Conservation (phyloP, 2,797 vertebrate species). For the Jordanella pulchra region DNA sequence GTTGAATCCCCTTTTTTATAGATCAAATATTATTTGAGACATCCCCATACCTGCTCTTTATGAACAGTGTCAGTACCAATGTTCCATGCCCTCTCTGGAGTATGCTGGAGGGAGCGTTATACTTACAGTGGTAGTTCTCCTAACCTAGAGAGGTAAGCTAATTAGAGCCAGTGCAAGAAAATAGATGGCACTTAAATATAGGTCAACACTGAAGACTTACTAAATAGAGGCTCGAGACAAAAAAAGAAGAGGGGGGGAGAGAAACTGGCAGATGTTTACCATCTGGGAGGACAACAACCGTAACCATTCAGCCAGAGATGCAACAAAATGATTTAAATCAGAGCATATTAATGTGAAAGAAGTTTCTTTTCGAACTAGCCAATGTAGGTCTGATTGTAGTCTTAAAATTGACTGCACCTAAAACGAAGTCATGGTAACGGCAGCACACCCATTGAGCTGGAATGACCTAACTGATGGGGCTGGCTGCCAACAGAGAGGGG, state of each 20-base stretch:
- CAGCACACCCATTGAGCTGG: constrained; percentile 40
- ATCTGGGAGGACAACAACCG: not conserved
- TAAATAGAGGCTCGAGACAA: not conserved
- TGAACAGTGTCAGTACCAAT: not conserved
- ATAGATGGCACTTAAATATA: not conserved
- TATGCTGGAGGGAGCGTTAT: not conserved
- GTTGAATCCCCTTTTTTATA: not conserved
- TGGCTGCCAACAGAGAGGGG: constrained; percentile 48
- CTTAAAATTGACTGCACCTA: constrained; percentile 48
- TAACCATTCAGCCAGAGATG: not conserved
- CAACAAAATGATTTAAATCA: not conserved
- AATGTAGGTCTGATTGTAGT: constrained; percentile 55
- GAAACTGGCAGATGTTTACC: not conserved
- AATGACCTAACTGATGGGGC: constrained; percentile 63
- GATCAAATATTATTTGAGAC: not conserved
- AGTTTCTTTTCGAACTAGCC: constrained; percentile 33
- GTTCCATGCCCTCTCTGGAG: not conserved
- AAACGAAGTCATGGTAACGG: constrained; percentile 52
- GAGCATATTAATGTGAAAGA: not conserved
- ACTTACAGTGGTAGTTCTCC: not conserved
- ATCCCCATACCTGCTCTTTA: not conserved
- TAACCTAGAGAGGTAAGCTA: not conserved
- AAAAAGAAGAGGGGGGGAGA: not conserved
- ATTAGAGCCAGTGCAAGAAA: not conserved
- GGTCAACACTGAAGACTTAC: not conserved